These are phyloP conservation scores for Notoglanidium macrostoma DNA, from an alignment of 2,797 vertebrate genomes.

Conservation along the genomic window DNA sequence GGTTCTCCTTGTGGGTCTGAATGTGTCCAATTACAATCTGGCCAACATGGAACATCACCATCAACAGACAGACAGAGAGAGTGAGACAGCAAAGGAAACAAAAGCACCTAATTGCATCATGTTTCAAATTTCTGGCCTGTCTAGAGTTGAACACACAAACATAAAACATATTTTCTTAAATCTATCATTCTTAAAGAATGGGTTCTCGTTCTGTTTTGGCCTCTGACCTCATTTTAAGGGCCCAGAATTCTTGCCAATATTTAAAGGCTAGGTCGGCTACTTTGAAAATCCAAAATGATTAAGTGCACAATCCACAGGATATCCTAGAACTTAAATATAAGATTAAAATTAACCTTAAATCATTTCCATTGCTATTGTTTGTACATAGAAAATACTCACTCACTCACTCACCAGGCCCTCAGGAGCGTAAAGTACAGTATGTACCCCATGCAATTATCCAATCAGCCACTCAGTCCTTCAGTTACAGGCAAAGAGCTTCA, in stretches of 20 bases:
- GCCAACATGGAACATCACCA: too few relatives aligned
- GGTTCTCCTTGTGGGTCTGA: background rate
- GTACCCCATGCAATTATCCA: too few relatives aligned
- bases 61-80: background rate
- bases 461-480: background rate
- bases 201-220: background rate
- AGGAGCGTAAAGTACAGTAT: background rate
- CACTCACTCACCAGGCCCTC: background rate
- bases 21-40: background rate
- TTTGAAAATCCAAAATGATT: background rate
- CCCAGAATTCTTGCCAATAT: background rate
- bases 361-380: background rate
- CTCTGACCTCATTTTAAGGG: background rate
- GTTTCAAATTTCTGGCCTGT: background rate
- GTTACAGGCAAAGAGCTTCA: background rate
- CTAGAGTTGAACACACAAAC: background rate
- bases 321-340: background rate
- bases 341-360: background rate
- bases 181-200: background rate
- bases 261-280: background rate
- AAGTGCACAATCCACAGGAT: background rate
- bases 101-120: background rate
- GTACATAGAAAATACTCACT: background rate
- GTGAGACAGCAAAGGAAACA: background rate
- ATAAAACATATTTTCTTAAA: background rate